Base-by-base conservation (phyloP, 2,113 vertebrate species). In the Ibidorhyncha struthersii region DNA sequence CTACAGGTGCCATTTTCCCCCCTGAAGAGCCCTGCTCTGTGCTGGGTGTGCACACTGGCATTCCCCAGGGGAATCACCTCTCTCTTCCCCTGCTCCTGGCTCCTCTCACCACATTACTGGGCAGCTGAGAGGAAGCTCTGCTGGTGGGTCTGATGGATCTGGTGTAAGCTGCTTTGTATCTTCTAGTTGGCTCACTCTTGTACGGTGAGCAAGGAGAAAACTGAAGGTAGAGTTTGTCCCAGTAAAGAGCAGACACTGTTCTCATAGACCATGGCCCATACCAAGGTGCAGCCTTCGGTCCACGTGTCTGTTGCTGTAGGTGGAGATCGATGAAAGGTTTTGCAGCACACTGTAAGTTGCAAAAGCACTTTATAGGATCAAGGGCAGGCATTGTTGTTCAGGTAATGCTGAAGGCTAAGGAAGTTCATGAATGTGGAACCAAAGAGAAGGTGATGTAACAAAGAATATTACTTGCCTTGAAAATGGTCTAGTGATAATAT, bases 261-360 rank as follows among this genome's bases (percentile, higher is more conserved):
- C 50, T 62, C n/a, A 4, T 0, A 77, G 50, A 30, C 26, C 21
- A 3, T 25, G 25, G 50, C 52, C 27, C 38, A 22, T 79, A 38
- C 19, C 17, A 38, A 55, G 15, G 12, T 88, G 71, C 47, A 93
- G 47, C 66, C 66, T 55, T 18, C 0, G 0, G 14, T 53, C 41
- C 30, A 9, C 0, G 0, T 55, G 36, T 59, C 52, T 84, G 3
- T 52, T 95, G 3, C 15, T 67, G 14, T 21, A 63, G 10, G 61
- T 63, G 47, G 50, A 87, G 50, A 63, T 38, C 67, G n/a, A n/a
- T n/a, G n/a, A n/a, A n/a, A n/a, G n/a, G n/a, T n/a, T n/a, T n/a
- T 74, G 32, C n/a, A 82, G 66, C 32, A 16, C 29, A 4, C 21
- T 55, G n/a, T 32, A 62, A 41, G 12, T 88, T 63, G n/a, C 21